Percentiles rank a stretch among this genome's conserved stretches.
Conservation (phyloP, 2,797 vertebrate species). For the Cuniculus paca region DNA sequence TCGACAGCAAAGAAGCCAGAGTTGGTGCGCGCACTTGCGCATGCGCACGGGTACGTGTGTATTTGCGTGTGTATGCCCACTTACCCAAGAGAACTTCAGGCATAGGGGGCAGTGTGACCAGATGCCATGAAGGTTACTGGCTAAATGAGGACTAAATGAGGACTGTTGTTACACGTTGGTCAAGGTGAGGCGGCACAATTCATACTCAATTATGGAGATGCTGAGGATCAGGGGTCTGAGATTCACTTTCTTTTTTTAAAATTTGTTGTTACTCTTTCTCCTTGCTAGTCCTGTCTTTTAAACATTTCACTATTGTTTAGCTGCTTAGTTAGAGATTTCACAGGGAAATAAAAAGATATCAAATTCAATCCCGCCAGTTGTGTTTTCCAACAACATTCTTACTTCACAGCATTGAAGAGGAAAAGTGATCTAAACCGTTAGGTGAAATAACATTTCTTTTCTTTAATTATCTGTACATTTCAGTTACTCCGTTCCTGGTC, state of each 20-base stretch:
- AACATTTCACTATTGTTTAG: neutral
- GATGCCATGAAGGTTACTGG: neutral
- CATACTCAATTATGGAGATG: neutral
- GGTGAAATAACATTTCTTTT: slow-evolving; percentile 38
- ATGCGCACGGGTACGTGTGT: neutral
- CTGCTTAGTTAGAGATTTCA: neutral
- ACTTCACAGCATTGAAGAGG: neutral
- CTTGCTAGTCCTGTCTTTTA: neutral
- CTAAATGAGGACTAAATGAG: neutral
- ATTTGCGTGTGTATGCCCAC: neutral
- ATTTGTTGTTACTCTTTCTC: neutral
- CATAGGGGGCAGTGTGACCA: neutral
- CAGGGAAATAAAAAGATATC: slow-evolving; percentile 50
- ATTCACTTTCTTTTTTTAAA: neutral
- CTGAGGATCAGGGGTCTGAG: neutral
- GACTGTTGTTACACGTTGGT: neutral
- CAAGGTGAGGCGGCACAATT: neutral
- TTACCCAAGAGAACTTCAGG: neutral
- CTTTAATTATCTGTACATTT: slow-evolving; percentile 58
- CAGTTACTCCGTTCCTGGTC: neutral
- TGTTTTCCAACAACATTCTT: slow-evolving; percentile 45
- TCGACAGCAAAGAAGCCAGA: neutral
- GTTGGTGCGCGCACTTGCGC: too few relatives aligned
- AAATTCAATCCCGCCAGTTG: slow-evolving; percentile 9
- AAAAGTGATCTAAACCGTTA: slow-evolving; percentile 5